Conservation (phyloP, 2,888 invertebrate species). For the Ligdia adustata region DNA sequence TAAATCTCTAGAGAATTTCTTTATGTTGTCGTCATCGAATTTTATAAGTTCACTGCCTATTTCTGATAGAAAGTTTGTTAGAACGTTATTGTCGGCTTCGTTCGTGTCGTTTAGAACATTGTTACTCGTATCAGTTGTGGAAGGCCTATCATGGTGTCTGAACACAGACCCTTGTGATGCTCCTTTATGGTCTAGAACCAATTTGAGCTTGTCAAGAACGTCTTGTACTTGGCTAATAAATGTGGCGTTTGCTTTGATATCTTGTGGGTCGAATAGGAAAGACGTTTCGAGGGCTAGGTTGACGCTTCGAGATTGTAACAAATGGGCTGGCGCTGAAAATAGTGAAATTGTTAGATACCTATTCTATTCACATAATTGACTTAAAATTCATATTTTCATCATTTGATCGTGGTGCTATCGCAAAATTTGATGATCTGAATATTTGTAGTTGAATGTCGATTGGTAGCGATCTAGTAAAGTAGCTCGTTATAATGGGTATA, state of each 20-base stretch:
- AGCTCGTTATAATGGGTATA: no score
- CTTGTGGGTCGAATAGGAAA: constrained; percentile 26
- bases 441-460: no score
- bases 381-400: no score
- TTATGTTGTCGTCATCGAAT: constrained; percentile 15
- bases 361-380: no score
- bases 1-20: constrained; percentile 3
- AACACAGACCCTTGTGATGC: background rate
- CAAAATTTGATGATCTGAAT: no score
- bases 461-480: no score
- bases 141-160: background rate
- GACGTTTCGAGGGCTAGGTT: constrained; percentile 32
- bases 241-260: constrained; percentile 20
- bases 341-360: no score
- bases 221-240: constrained; percentile 15
- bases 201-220: constrained; percentile 23
- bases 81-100: background rate
- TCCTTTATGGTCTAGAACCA: constrained; percentile 4
- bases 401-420: no score
- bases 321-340: background rate
- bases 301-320: constrained; percentile 21
- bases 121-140: no score
- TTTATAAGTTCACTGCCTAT: constrained; percentile 15
- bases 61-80: constrained; percentile 16
- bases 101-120: no score